phyloP scores from a whole-genome alignment of 2,888 invertebrate species.

The Heliconius aoede region DNA sequence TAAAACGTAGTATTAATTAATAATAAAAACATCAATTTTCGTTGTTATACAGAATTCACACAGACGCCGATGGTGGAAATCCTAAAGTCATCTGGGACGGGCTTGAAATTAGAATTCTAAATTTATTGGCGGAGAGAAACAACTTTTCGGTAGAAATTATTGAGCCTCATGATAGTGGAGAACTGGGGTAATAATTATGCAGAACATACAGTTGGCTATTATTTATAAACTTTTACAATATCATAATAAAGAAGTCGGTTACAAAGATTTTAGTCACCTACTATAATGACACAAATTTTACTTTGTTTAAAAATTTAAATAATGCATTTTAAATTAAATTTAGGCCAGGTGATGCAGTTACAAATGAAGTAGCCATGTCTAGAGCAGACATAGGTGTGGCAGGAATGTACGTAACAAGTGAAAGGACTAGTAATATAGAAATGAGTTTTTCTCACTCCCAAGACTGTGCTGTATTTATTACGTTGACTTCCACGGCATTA shows the following conservation, averaged over 20 bases:
- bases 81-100: constrained; percentile 86
- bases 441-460: constrained; percentile 86
- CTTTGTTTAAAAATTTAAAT: background rate
- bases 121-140: constrained; percentile 84
- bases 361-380: constrained; percentile 79
- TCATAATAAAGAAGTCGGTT: too few species aligned
- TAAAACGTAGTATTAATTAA: background rate
- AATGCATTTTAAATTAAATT: background rate
- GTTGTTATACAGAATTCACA: constrained; percentile 61
- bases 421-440: constrained; percentile 81
- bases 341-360: constrained; percentile 85
- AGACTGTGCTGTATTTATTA: constrained; percentile 91
- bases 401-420: constrained; percentile 87
- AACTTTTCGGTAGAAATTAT: constrained; percentile 89
- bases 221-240: too few species aligned
- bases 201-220: background rate
- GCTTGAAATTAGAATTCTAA: constrained; percentile 87
- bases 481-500: constrained; percentile 89
- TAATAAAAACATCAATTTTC: background rate
- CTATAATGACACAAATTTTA: background rate
- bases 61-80: constrained; percentile 76
- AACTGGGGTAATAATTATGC: constrained; percentile 72
- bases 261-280: background rate
- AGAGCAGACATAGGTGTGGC: constrained; percentile 87
- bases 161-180: constrained; percentile 78